Base-by-base conservation (phyloP, 2,113 vertebrate species). In the Platysteira castanea region DNA sequence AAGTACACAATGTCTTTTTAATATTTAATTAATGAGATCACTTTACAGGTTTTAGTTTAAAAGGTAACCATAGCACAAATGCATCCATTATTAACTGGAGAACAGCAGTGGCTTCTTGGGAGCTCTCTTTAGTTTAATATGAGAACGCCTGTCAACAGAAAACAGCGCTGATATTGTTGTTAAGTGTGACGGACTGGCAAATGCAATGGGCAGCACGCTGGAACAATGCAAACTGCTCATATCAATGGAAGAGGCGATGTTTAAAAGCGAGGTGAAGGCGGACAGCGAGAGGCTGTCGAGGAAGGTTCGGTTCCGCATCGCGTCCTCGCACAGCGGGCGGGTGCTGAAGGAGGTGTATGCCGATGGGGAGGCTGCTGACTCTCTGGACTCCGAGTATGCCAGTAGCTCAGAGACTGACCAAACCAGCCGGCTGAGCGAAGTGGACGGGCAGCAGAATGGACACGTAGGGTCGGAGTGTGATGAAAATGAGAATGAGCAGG, bases 331-430 rank as follows among this genome's bases (percentile, higher is more conserved):
- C 96, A 99, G 99, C 28, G 99, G 99, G 23, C 97, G 99, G 61
- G 98, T 99, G 76, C 97, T 99, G 93, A 99, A 99, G 97, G 99
- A 99, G 96, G 99, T 99, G 73, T 99, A 99, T 10, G 97, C 99
- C 2, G 98, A 99, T 3, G 99, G 99, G 12, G 98, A 98, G 17
- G 97, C 98, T 0, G 80, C 98, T 0, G 99, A 99, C 91, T 99
- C 99, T 3, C 96, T 99, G 97, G 99, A 99, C 88, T 99, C 99
- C 0, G 99, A 99, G 94, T 99, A 98, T 13, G 97, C 99, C 97
- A 99, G 99, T 65, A 98, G 98, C 97, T 99, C 99, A 0, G 99
- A 99, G 17, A 97, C 98, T 0, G 99, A 99, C 9, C 98, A 98
- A 54, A 98, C 98, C 93, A 99, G 98, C 87, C 98, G 98, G 10